Evolutionary conservation across 2,113 vertebrate species (phyloP).

Genomic region (Anolis sagrei): DNA sequence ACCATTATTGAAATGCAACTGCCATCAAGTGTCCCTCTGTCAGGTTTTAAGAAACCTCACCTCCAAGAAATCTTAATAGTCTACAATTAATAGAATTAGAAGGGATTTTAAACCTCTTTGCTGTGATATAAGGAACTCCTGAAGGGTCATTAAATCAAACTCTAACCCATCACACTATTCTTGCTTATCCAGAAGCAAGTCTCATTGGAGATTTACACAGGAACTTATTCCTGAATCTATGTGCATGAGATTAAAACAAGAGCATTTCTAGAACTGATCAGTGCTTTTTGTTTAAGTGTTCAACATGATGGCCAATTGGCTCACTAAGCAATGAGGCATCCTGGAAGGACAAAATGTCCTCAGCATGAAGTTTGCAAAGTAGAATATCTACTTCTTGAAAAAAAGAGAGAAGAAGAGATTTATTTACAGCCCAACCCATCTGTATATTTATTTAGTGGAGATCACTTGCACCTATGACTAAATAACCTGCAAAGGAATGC

Average conservation of each 20-base stretch:
- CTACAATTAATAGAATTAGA: no score
- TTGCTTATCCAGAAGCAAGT: background rate
- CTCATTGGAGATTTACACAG: background rate
- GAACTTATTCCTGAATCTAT: background rate
- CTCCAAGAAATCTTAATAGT: no score
- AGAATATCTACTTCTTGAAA: conserved; percentile 25
- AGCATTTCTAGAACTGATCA: background rate
- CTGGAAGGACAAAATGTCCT: background rate
- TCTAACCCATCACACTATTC: background rate
- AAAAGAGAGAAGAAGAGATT: conserved; percentile 10
- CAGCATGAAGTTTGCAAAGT: conserved; percentile 29
- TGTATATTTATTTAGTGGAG: background rate
- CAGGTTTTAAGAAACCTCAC: no score
- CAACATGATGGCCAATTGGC: background rate
- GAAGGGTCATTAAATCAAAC: background rate
- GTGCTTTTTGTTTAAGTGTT: background rate
- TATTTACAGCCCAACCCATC: background rate
- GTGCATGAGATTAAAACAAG: background rate
- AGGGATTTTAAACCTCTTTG: no score
- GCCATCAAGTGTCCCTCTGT: no score
- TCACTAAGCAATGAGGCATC: background rate
- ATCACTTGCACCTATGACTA: background rate
- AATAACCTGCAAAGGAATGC: background rate
- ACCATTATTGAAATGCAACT: no score
- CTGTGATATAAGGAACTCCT: no score